Evolutionary conservation across 2,888 invertebrate genomes (phyloP), one percentile per base, ranked within the genome.

Genomic region (Melanchra persicariae): DNA sequence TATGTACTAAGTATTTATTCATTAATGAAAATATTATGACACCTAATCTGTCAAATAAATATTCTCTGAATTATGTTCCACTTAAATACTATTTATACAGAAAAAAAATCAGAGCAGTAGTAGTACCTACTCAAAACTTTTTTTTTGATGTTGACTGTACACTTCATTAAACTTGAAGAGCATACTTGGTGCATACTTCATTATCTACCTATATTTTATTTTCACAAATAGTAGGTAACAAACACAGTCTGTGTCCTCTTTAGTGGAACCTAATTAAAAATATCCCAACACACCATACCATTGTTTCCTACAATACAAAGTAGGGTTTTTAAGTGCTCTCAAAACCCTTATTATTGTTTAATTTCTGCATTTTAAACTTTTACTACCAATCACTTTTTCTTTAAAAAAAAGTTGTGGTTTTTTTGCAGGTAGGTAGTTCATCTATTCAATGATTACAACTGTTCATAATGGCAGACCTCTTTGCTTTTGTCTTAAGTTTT

Each of bases 401-500:
- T 9, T 6, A 12, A 26, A 30, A n/a, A 19, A 9, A 45, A 45
- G 8, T 7, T 43, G 19, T 19, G 7, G 15, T 45, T 58, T 10
- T n/a, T 55, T 30, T n/a, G 12, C 1, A 12, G 17, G 24, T 15
- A 34, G n/a, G 8, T 70, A 72, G n/a, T 70, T 40, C 22, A 61
- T 63, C 30, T 40, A 1, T 34, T 34, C 30, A 55, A 65, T 40
- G 40, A 34, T 75, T 47, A 34, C 40, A 55, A 43, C 17, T 43
- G 17, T 75, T 47, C 10, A 19, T 12, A 45, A 30, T 40, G 22
- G 37, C 15, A 55, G 34, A 34, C 10, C 5, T 40, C 17, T 26
- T 34, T n/a, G n/a, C 51, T 77, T 54, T 76, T 67, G 52, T 34
- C n/a, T 68, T 9, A 17, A 26, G 26, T 9, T 57, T 66, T 54